Conservation (phyloP, 1,140 invertebrate species). For the Onthophagus taurus region DNA sequence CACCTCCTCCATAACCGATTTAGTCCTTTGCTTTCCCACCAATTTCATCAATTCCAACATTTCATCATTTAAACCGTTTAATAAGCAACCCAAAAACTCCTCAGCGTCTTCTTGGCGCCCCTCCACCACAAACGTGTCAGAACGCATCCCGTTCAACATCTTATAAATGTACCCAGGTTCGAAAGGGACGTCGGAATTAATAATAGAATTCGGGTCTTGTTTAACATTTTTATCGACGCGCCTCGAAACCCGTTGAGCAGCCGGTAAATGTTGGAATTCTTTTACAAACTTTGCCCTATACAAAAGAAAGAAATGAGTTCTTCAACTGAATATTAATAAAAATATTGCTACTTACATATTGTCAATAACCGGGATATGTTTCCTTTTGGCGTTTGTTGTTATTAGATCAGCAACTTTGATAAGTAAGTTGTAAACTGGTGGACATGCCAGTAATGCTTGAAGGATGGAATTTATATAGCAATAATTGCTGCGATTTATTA, state of each 20-base stretch:
- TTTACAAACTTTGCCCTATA: constrained; percentile 55
- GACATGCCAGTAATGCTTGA: constrained; percentile 83
- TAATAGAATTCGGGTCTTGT: constrained; percentile 38
- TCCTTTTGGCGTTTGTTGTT: constrained; percentile 42
- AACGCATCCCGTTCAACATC: constrained; percentile 66
- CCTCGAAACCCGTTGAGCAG: constrained; percentile 36
- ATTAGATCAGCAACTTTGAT: constrained; percentile 56
- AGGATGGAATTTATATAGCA: constrained; percentile 92
- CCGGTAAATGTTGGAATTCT: constrained; percentile 56
- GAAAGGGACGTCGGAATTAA: constrained; percentile 56
- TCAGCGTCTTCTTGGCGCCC: constrained; percentile 91
- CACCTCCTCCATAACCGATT: neutral
- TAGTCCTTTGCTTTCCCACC: constrained; percentile 34
- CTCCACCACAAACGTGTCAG: constrained; percentile 60
- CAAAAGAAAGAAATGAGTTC: constrained; percentile 14
- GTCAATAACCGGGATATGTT: constrained; percentile 79
- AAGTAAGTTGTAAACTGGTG: constrained; percentile 87
- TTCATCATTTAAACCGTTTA: constrained; percentile 92
- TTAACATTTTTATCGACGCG: constrained; percentile 38
- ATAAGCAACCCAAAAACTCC: constrained; percentile 83
- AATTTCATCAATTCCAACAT: constrained; percentile 79
- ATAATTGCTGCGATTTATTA: constrained; percentile 87
- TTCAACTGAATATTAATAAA: constrained; percentile 6
- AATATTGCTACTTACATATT: constrained; percentile 76
- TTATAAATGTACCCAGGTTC: constrained; percentile 76